phyloP scores from a whole-genome alignment of 2,888 invertebrate species.

The Seira sanloemensis region DNA sequence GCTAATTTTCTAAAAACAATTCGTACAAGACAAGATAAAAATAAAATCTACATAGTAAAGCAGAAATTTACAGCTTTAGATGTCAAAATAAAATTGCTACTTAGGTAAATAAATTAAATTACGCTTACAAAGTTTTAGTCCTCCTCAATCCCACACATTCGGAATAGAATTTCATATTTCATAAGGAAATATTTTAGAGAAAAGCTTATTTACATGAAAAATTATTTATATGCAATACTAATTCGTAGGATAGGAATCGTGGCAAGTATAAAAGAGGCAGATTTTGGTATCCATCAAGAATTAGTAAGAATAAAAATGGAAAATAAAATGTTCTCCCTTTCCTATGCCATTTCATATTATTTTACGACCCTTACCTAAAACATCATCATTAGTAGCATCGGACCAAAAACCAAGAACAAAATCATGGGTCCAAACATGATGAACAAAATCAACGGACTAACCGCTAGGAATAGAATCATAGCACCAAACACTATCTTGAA shows the following conservation, averaged over 20 bases:
- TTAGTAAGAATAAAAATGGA: not conserved
- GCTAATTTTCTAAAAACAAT: too few relatives aligned
- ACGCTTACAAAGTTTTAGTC: too few relatives aligned
- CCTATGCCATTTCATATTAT: not conserved
- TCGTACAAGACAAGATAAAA: not conserved
- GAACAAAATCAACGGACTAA: constrained; percentile 3
- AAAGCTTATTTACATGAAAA: not conserved
- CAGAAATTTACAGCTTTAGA: not conserved
- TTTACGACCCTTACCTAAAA: not conserved
- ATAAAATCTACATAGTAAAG: too few relatives aligned
- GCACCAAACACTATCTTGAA: constrained; percentile 49
- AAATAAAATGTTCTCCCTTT: not conserved
- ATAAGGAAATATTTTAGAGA: too few relatives aligned
- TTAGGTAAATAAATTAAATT: too few relatives aligned
- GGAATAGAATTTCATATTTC: too few relatives aligned
- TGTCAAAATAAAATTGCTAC: too few relatives aligned
- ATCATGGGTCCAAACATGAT: constrained; percentile 46
- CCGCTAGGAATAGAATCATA: constrained; percentile 43
- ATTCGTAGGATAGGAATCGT: not conserved
- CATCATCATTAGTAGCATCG: constrained; percentile 1
- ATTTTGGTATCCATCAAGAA: not conserved
- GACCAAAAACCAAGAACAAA: constrained; percentile 27
- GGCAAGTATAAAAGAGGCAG: not conserved
- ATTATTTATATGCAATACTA: not conserved
- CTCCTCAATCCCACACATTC: too few relatives aligned